Conservation (phyloP, 2,797 vertebrate genomes). For the Gymnoscopelus braueri region DNA sequence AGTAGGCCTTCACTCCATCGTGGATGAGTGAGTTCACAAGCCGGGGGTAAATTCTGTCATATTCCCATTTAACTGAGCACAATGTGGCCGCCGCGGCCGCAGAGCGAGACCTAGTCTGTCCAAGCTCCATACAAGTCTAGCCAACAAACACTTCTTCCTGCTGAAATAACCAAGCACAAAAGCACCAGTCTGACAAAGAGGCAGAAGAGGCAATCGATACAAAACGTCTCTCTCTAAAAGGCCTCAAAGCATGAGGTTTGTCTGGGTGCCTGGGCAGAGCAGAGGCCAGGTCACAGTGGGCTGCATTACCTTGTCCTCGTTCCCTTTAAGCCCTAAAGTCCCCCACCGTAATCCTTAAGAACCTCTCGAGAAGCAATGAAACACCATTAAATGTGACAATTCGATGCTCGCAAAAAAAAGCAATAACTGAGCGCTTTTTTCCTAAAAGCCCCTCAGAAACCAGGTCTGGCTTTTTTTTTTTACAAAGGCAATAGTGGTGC, state of each 20-base stretch:
- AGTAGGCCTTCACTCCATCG: conserved; percentile 38
- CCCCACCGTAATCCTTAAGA: conserved; percentile 61
- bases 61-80: conserved; percentile 61
- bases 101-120: conserved; percentile 51
- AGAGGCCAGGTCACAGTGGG: conserved; percentile 60
- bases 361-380: conserved; percentile 65
- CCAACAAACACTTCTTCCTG: conserved; percentile 51
- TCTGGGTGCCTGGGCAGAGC: conserved; percentile 50
- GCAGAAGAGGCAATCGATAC: conserved; percentile 68
- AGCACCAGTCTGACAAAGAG: conserved; percentile 65
- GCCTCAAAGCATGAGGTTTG: conserved; percentile 62
- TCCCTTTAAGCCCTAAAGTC: conserved; percentile 58
- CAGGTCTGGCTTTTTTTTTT: conserved; percentile 42
- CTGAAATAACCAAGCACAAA: conserved; percentile 70
- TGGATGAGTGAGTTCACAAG: conserved; percentile 45
- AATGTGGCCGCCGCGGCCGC: conserved; percentile 40
- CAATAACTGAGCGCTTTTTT: conserved; percentile 41
- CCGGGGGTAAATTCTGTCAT: conserved; percentile 52
- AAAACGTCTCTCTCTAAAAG: conserved; percentile 63
- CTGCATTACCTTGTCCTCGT: conserved; percentile 61
- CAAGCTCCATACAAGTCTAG: conserved; percentile 33
- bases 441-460: conserved; percentile 34
- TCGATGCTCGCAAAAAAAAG: conserved; percentile 51
- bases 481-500: conserved; percentile 46
- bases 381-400: conserved; percentile 71